Evolutionary conservation across 2,113 vertebrate genomes (phyloP), one percentile per base, ranked within the genome.

Genomic region (Melospiza georgiana): DNA sequence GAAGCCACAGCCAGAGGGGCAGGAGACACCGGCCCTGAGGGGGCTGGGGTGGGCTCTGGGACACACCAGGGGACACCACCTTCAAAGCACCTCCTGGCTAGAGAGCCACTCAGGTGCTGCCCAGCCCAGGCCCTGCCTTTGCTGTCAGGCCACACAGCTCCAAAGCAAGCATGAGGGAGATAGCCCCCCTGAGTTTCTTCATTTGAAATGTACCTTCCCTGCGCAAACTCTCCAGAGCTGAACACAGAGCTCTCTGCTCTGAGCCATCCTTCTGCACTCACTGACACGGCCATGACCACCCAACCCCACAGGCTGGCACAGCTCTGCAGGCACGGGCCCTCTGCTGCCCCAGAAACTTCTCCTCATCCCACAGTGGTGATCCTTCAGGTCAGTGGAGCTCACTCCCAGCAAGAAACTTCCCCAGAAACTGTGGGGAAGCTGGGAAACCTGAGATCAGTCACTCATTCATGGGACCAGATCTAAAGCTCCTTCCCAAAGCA

Each of bases 381-480:
- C 41, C 19, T 65, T 66, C 24, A 0, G 0, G 27, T 21, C 6
- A 1, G 11, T 0, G 0, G 46, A 54, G 15, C 67, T 82, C 55
- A 24, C 23, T 72, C 13, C 2, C 0, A 0, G 54, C 10, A 77
- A 33, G 15, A 22, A 37, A 18, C 58, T 27, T 44, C 10, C 18
- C 19, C 11, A n/a, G 22, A 87, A 66, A 57, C 24, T 27, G 14
- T 0, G 44, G 44, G 25, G 30, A 87, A 52, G 46, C 3, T n/a
- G 46, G 66, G 46, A 78, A 44, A 78, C 27, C 59, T 1, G 1
- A 59, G 25, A 80, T 57, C 46, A 57, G 30, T 39, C 37, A 78
- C 41, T 76, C 13, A 0, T 9, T 48, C 11, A 2, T 3, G 6
- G 65, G 31, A 75, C 43, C 23, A 55, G 35, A 41, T 48, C 15